phyloP scores from a whole-genome alignment of 2,113 vertebrate species.

The Actenoides lindsayi region DNA sequence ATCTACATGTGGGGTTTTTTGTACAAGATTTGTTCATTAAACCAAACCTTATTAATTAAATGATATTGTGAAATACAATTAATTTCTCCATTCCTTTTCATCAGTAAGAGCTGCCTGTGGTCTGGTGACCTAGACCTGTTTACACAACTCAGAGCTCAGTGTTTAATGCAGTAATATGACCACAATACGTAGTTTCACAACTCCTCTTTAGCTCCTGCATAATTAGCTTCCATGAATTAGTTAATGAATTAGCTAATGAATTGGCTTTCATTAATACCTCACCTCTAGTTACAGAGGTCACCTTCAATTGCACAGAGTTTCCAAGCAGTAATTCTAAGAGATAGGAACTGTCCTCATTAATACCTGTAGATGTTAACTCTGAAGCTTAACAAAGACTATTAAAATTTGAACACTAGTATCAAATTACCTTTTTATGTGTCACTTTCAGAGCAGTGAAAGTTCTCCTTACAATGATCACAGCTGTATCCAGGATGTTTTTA shows the following conservation, averaged over 20 bases:
- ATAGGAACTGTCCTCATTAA: background rate
- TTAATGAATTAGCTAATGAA: constrained; percentile 46
- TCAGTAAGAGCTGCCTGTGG: background rate
- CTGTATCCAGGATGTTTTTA: background rate
- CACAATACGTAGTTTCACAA: background rate
- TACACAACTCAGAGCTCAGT: background rate
- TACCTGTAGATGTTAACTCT: background rate
- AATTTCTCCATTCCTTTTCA: background rate
- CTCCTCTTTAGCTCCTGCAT: constrained; percentile 11
- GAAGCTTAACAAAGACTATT: constrained; percentile 18
- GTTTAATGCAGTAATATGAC: constrained; percentile 2
- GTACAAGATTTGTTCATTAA: background rate
- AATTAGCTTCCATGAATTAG: constrained; percentile 17
- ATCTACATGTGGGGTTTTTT: background rate
- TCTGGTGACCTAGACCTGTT: background rate
- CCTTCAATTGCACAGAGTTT: constrained; percentile 6
- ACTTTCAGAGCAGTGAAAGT: background rate
- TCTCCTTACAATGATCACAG: background rate
- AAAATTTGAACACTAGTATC: background rate
- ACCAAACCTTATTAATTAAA: background rate
- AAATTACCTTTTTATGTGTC: background rate
- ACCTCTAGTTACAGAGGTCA: constrained; percentile 37
- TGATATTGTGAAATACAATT: background rate
- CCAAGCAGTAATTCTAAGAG: background rate
- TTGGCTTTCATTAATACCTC: constrained; percentile 33